phyloP scores from a whole-genome alignment of 2,113 vertebrate species.

The Corydoras sp. region DNA sequence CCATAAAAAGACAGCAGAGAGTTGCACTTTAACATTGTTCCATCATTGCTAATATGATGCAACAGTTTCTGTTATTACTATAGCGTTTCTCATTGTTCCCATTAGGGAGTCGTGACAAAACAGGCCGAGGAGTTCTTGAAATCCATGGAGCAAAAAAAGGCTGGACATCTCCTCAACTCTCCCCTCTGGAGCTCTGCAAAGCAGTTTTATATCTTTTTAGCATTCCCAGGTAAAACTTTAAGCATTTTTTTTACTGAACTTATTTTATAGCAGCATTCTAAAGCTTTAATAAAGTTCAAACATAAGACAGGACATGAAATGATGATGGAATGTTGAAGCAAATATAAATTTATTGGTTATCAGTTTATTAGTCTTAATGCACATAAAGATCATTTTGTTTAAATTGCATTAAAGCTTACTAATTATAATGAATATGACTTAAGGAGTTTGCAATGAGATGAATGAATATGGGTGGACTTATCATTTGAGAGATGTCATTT shows the following conservation, averaged over 20 bases:
- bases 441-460: no score
- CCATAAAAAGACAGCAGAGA: no score
- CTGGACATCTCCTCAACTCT: conserved; percentile 68
- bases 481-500: no score
- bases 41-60: no score
- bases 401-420: no score
- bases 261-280: background rate
- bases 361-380: background rate
- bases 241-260: background rate
- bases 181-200: conserved; percentile 61
- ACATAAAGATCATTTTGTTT: background rate
- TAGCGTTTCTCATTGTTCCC: conserved; percentile 1
- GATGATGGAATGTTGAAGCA: background rate
- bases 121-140: conserved; percentile 79
- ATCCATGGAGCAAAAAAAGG: conserved; percentile 62
- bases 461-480: no score
- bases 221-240: conserved; percentile 74
- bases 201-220: conserved; percentile 75
- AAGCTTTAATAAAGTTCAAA: background rate
- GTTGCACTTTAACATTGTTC: no score
- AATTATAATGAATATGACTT: no score
- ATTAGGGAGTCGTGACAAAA: conserved; percentile 78
- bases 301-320: background rate
- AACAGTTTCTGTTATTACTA: no score
- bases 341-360: no score